A percentile compares a stretch with the other conserved stretches of the same genome.
Conservation (phyloP, 2,888 invertebrate genomes). For the Camponotus fellah region DNA sequence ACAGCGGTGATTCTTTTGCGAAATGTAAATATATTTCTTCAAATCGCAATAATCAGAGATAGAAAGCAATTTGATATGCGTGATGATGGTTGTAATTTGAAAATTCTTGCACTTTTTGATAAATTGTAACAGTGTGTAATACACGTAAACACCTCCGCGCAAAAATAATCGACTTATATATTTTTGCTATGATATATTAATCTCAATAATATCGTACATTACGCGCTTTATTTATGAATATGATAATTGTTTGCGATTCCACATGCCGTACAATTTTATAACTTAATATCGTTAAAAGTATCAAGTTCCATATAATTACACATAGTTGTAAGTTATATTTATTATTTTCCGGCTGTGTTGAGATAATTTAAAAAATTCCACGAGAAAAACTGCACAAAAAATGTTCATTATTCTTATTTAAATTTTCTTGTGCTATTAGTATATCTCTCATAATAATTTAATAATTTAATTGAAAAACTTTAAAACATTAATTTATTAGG, state of each 20-base stretch:
- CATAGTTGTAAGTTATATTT: background rate
- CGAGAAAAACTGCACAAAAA: background rate
- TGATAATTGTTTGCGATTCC: background rate
- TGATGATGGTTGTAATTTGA: background rate
- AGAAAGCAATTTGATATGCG: background rate
- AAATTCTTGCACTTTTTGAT: slow-evolving; percentile 2
- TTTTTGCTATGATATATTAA: slow-evolving; percentile 9
- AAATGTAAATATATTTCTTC: slow-evolving; percentile 5
- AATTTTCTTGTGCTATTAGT: background rate
- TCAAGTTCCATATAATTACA: slow-evolving; percentile 3
- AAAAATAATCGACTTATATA: background rate
- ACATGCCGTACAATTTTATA: background rate
- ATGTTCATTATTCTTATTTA: background rate
- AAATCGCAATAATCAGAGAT: background rate
- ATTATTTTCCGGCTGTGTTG: background rate
- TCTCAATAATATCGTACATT: background rate
- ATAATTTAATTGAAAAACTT: background rate
- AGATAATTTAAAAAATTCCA: background rate
- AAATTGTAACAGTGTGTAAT: background rate
- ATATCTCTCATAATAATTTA: background rate
- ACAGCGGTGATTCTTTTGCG: background rate
- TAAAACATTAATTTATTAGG: background rate
- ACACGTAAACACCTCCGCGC: background rate
- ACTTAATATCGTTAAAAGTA: background rate
- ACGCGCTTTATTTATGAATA: background rate